phyloP scores from a whole-genome alignment of 2,797 vertebrate genomes.

The Enteromius trimaculatus region DNA sequence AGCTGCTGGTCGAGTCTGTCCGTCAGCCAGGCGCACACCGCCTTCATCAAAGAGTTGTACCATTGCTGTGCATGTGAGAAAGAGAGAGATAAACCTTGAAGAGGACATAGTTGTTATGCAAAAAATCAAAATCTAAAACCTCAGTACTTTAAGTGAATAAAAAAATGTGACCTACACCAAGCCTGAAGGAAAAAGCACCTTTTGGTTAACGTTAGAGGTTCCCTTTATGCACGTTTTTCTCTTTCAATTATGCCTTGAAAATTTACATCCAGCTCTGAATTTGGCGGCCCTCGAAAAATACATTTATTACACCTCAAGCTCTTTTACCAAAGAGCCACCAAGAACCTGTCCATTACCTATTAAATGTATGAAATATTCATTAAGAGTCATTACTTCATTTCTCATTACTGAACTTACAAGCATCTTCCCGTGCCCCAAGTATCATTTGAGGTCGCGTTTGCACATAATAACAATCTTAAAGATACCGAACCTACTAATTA shows the following conservation, averaged over 20 bases:
- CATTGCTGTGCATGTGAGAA: slow-evolving; percentile 83
- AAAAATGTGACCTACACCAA: neutral
- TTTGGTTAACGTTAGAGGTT: slow-evolving; percentile 4
- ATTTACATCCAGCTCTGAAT: neutral
- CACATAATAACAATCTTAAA: slow-evolving; percentile 38
- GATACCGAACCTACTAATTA: slow-evolving; percentile 35
- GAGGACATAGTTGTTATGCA: neutral
- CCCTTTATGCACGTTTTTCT: neutral
- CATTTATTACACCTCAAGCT: neutral
- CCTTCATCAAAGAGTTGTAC: slow-evolving; percentile 91
- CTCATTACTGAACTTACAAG: slow-evolving; percentile 28
- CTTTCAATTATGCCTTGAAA: neutral
- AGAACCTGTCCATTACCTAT: neutral
- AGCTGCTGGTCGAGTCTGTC: slow-evolving; percentile 96
- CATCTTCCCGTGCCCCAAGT: slow-evolving; percentile 15
- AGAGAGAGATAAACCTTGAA: slow-evolving; percentile 38
- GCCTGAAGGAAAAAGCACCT: neutral
- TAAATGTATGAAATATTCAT: neutral
- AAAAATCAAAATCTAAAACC: neutral
- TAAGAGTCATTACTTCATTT: slow-evolving; percentile 2
- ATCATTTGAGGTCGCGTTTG: neutral
- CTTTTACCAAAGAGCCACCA: neutral
- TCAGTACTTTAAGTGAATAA: slow-evolving; percentile 12
- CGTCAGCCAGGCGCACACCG: slow-evolving; percentile 91
- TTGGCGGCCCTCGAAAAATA: neutral